Percentiles rank a stretch among this genome's conserved stretches.
These are phyloP conservation scores for Pterophyllum scalare DNA, from an alignment of 2,113 vertebrate species.

Conservation along the genomic window DNA sequence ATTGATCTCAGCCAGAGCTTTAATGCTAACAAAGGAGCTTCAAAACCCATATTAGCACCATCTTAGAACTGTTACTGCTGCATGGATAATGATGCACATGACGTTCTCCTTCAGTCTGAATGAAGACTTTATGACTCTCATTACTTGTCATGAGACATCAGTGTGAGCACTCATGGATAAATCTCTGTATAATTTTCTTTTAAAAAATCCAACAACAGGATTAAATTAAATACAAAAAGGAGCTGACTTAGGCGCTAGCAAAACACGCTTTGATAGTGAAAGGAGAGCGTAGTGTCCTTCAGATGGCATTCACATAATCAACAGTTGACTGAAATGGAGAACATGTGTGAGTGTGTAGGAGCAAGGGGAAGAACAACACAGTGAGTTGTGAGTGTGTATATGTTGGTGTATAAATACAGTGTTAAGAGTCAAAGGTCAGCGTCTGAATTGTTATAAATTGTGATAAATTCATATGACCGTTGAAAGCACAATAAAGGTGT, in stretches of 20 bases:
- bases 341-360: neutral
- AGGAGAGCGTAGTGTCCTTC: constrained; percentile 57
- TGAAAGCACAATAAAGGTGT: neutral
- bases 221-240: constrained; percentile 19
- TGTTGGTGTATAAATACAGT: neutral
- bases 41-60: constrained; percentile 43
- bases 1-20: constrained; percentile 69
- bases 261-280: constrained; percentile 29
- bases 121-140: constrained; percentile 37
- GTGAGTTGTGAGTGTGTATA: neutral
- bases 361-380: neutral
- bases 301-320: constrained; percentile 56
- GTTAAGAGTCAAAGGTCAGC: neutral
- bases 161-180: constrained; percentile 25
- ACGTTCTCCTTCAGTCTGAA: constrained; percentile 31
- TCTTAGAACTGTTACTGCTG: constrained; percentile 21
- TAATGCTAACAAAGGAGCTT: constrained; percentile 61
- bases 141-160: constrained; percentile 17
- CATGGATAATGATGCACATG: constrained; percentile 26
- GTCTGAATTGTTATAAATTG: neutral
- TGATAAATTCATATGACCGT: neutral
- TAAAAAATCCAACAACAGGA: neutral
- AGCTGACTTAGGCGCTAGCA: neutral
- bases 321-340: constrained; percentile 37
- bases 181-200: neutral